These are phyloP conservation scores for Psittacula derbiana DNA, from an alignment of 2,797 vertebrate species.

Conservation along the genomic window DNA sequence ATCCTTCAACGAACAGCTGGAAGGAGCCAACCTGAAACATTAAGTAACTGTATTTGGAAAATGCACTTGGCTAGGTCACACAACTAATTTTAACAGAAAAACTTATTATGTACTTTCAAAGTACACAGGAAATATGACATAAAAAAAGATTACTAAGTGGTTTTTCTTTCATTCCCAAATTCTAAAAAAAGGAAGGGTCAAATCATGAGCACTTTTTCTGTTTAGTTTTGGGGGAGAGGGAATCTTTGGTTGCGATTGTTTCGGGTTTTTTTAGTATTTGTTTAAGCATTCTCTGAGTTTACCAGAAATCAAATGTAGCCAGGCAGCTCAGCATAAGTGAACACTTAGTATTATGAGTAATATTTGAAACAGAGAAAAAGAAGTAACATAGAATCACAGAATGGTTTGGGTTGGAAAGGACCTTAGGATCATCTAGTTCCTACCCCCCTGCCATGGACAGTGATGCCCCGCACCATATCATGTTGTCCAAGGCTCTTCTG, in stretches of 20 bases:
- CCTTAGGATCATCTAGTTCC: not conserved
- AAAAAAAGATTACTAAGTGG: not conserved
- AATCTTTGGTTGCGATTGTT: not conserved
- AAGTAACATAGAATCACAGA: not conserved
- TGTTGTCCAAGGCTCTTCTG: not conserved
- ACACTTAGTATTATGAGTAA: not conserved
- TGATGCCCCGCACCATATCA: not conserved
- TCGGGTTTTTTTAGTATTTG: not conserved
- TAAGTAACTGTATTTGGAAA: slow-evolving; percentile 52
- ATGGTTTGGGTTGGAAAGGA: not conserved
- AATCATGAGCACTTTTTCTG: not conserved
- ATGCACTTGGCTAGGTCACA: not conserved
- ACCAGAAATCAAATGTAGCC: not conserved
- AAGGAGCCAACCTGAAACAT: slow-evolving; percentile 91
- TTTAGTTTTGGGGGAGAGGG: not conserved
- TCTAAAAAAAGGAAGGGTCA: not conserved
- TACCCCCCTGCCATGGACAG: not conserved
- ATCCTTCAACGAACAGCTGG: slow-evolving; percentile 95
- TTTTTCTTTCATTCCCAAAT: not conserved
- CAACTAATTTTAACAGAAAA: not conserved
- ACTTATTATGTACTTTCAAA: not conserved
- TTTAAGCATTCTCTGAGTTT: not conserved
- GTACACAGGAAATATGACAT: not conserved
- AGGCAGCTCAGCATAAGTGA: not conserved
- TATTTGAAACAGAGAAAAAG: not conserved